A percentile compares a stretch with the other conserved stretches of the same genome.
Conservation (phyloP, 2,888 invertebrate species). For the Chrysina gloriosa region DNA sequence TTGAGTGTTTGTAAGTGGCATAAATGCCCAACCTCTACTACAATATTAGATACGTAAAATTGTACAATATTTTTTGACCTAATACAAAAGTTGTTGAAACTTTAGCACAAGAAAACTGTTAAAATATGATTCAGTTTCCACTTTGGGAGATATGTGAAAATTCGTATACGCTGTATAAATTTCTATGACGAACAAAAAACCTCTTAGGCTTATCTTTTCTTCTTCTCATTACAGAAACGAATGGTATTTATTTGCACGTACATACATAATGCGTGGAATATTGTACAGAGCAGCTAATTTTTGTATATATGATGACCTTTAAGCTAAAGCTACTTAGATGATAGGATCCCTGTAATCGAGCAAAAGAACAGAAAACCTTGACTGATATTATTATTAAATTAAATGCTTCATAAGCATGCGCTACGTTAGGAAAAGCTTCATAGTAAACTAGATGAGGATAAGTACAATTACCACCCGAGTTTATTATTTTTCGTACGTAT, state of each 20-base stretch:
- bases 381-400: slow-evolving; percentile 55
- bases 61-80: slow-evolving; percentile 63
- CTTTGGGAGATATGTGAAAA: slow-evolving; percentile 43
- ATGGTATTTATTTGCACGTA: slow-evolving; percentile 38
- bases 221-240: slow-evolving; percentile 37
- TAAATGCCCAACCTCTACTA: slow-evolving; percentile 27
- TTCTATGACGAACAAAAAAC: slow-evolving; percentile 36
- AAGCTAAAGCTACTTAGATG: slow-evolving; percentile 46
- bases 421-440: slow-evolving; percentile 48
- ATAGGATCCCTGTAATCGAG: slow-evolving; percentile 54
- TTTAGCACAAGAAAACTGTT: slow-evolving; percentile 34
- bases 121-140: slow-evolving; percentile 37
- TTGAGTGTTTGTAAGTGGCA: slow-evolving; percentile 50
- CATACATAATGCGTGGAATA: slow-evolving; percentile 43
- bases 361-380: slow-evolving; percentile 54
- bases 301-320: slow-evolving; percentile 52
- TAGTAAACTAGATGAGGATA: slow-evolving; percentile 49
- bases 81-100: slow-evolving; percentile 35
- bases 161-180: slow-evolving; percentile 50
- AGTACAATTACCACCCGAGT: slow-evolving; percentile 57
- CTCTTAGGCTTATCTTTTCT: slow-evolving; percentile 25
- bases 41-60: slow-evolving; percentile 64
- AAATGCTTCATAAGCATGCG: slow-evolving; percentile 44
- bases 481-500: slow-evolving; percentile 40
- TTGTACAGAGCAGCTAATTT: slow-evolving; percentile 52